Conservation (phyloP, 2,113 vertebrate species). For the Centrocercus urophasianus region DNA sequence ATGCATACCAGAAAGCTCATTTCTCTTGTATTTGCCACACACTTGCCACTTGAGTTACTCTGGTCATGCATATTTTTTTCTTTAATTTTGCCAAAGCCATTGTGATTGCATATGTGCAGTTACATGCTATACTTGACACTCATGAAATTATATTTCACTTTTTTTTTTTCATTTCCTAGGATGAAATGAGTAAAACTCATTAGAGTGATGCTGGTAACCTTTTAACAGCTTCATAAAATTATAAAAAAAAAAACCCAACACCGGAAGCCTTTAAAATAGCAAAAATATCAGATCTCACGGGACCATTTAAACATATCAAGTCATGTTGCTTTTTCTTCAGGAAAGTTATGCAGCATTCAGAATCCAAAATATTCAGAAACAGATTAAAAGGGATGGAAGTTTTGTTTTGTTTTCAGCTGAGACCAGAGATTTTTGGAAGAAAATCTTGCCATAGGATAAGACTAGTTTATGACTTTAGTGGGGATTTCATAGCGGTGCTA, state of each 20-base stretch:
- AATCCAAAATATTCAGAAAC: constrained; percentile 33
- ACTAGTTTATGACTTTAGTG: background rate
- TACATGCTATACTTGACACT: background rate
- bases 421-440: background rate
- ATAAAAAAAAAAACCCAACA: background rate
- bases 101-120: background rate
- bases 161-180: constrained; percentile 4
- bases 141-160: background rate
- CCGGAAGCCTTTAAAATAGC: constrained; percentile 40
- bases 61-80: constrained; percentile 1
- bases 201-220: constrained; percentile 26
- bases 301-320: constrained; percentile 32
- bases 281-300: constrained; percentile 44
- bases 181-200: constrained; percentile 44
- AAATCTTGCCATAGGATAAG: background rate
- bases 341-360: background rate
- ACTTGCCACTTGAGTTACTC: background rate
- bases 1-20: background rate
- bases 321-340: background rate
- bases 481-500: background rate
- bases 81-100: constrained; percentile 8
- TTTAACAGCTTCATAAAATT: constrained; percentile 31
- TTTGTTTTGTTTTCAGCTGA: background rate
- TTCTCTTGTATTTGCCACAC: background rate
- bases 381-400: background rate